phyloP scores from a whole-genome alignment of 2,888 invertebrate species.

The Archaeoteleia sp. region DNA sequence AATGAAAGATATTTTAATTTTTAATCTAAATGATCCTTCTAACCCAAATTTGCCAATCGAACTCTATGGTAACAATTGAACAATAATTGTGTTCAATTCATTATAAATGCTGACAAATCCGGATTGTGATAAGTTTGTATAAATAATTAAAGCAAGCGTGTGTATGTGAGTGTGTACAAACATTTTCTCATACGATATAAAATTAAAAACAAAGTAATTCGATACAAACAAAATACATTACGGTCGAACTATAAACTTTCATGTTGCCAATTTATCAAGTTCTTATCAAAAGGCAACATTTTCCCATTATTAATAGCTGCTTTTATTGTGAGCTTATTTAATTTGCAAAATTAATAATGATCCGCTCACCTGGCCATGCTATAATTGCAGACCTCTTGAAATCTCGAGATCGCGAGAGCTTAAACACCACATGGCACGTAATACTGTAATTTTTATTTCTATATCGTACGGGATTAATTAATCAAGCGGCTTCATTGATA shows the following conservation, averaged over 20 bases:
- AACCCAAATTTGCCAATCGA: no score
- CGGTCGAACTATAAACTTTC: slow-evolving; percentile 12
- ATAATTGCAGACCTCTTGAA: slow-evolving; percentile 46
- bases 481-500: slow-evolving; percentile 45
- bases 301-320: slow-evolving; percentile 35
- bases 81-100: no score
- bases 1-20: no score
- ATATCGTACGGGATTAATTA: slow-evolving; percentile 44
- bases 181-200: no score
- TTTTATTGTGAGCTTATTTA: slow-evolving; percentile 47
- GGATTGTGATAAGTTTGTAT: no score
- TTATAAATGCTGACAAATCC: no score
- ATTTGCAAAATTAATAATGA: slow-evolving; percentile 52
- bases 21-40: no score
- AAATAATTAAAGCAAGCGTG: no score
- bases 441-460: slow-evolving; percentile 44
- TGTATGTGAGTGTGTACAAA: no score
- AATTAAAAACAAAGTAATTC: no score
- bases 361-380: slow-evolving; percentile 37
- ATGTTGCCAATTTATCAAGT: slow-evolving; percentile 43
- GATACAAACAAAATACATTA: no score
- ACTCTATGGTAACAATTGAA: no score
- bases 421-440: slow-evolving; percentile 43
- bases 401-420: slow-evolving; percentile 47
- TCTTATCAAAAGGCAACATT: slow-evolving; percentile 35